phyloP scores from a whole-genome alignment of 2,113 vertebrate species.

The Melanocharis versteri region DNA sequence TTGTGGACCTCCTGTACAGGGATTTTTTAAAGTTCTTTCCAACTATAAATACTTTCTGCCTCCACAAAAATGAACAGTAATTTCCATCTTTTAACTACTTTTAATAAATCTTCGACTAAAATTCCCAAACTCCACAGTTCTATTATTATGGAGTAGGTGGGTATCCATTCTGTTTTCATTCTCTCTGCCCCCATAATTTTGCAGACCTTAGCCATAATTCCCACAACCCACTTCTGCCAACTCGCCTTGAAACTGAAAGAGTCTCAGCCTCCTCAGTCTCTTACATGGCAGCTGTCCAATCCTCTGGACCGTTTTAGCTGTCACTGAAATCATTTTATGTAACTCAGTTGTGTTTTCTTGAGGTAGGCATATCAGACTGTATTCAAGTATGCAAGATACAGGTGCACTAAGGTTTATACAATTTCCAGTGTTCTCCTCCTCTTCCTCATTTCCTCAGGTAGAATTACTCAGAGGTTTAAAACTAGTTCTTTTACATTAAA shows the following conservation, averaged over 20 bases:
- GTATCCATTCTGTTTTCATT: not conserved
- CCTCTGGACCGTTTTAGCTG: not conserved
- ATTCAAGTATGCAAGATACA: not conserved
- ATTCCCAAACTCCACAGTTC: not conserved
- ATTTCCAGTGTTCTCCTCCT: not conserved
- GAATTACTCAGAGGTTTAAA: not conserved
- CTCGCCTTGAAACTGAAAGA: not conserved
- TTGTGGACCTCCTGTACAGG: fast-evolving
- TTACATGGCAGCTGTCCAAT: not conserved
- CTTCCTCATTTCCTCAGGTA: not conserved
- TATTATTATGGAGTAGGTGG: not conserved
- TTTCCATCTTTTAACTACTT: not conserved
- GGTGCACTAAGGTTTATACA: not conserved
- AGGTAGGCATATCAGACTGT: not conserved
- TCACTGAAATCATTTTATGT: not conserved
- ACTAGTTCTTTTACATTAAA: not conserved
- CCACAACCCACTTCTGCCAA: not conserved
- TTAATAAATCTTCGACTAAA: not conserved
- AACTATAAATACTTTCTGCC: not conserved
- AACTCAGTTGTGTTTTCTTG: not conserved
- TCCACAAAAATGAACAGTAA: not conserved
- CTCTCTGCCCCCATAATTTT: not conserved
- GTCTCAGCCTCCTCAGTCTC: not conserved
- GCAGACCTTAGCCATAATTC: not conserved
- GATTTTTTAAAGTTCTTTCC: not conserved